Percentiles rank a stretch among this genome's conserved stretches.
These are phyloP conservation scores for Dimorphilus gyrociliatus DNA, from an alignment of 2,888 invertebrate genomes.

Conservation along the genomic window DNA sequence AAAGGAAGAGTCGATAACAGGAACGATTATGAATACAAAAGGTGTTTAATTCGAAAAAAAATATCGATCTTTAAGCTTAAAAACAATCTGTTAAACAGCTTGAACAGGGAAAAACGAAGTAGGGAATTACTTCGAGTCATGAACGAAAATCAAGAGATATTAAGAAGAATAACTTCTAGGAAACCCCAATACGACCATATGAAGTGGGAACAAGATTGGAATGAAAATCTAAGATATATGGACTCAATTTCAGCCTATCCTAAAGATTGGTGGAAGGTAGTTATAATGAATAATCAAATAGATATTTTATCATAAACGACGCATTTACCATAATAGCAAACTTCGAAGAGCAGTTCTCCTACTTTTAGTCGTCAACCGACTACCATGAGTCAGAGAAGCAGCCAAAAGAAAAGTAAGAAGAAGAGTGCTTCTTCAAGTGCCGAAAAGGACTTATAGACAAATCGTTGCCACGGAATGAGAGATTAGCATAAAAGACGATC, in stretches of 20 bases:
- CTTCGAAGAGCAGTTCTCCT: no score
- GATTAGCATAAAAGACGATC: no score
- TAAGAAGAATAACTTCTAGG: conserved; percentile 25
- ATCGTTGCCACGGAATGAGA: no score
- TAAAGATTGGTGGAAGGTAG: conserved; percentile 34
- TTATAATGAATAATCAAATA: no score
- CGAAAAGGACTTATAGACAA: no score
- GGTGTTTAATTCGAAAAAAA: conserved; percentile 14
- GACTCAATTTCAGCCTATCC: conserved; percentile 34
- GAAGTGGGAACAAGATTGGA: conserved; percentile 31
- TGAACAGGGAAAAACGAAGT: conserved; percentile 35
- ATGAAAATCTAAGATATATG: conserved; percentile 30
- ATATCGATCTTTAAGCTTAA: not conserved
- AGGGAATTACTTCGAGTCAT: conserved; percentile 33
- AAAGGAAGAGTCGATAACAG: conserved; percentile 32
- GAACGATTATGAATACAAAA: conserved; percentile 34
- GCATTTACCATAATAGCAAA: no score
- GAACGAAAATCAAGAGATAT: conserved; percentile 33
- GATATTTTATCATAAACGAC: no score
- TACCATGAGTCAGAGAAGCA: no score
- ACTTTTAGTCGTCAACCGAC: no score
- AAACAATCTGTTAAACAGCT: conserved; percentile 15
- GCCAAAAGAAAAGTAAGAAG: no score
- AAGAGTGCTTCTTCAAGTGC: no score
- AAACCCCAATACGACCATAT: conserved; percentile 29